These are phyloP conservation scores for Amphiduros pacificus DNA, from an alignment of 2,888 invertebrate species.

Conservation along the genomic window DNA sequence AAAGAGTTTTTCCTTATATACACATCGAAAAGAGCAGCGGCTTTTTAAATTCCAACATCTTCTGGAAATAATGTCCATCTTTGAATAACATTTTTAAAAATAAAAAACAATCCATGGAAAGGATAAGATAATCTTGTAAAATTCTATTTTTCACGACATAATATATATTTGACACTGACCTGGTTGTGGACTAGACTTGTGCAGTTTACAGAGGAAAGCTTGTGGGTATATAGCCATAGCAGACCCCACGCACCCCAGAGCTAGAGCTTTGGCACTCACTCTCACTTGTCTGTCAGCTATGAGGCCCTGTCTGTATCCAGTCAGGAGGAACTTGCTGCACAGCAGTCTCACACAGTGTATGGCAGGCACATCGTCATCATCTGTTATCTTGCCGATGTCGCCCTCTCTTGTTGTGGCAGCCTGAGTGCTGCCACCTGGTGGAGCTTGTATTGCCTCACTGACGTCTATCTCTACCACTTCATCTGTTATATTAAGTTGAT, in stretches of 20 bases:
- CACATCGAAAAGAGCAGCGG: too few relatives aligned
- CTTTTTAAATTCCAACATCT: too few relatives aligned
- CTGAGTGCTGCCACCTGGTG: conserved; percentile 1
- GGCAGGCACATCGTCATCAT: conserved; percentile 68
- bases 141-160: too few relatives aligned
- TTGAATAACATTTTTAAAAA: too few relatives aligned
- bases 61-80: too few relatives aligned
- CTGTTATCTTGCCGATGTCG: conserved; percentile 66
- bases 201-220: conserved; percentile 68
- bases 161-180: too few relatives aligned
- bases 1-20: too few relatives aligned
- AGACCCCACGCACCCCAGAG: conserved; percentile 79
- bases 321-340: conserved; percentile 73
- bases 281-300: conserved; percentile 77
- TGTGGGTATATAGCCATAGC: conserved; percentile 76
- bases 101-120: too few relatives aligned
- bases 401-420: conserved; percentile 19
- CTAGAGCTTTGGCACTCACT: conserved; percentile 88
- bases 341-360: conserved; percentile 75
- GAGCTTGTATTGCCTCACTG: conserved; percentile 10
- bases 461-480: conserved; percentile 16
- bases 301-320: conserved; percentile 61
- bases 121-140: too few relatives aligned
- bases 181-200: conserved; percentile 41
- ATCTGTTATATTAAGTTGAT: conserved; percentile 32